Base-by-base conservation (phyloP, 2,888 invertebrate genomes). In the Eristalis arbustorum region DNA sequence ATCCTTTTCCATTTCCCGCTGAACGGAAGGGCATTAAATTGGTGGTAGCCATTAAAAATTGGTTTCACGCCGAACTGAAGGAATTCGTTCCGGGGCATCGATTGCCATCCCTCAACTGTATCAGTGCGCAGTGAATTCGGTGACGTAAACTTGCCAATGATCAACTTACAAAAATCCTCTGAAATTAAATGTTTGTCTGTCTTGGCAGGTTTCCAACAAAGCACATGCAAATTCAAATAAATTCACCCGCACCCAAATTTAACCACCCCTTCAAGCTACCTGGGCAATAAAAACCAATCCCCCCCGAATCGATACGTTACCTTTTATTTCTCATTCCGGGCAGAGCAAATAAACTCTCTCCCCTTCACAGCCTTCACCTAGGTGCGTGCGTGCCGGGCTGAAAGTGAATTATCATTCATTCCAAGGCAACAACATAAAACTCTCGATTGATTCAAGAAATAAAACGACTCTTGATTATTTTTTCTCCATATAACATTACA, bases 401-500 rank as follows among this genome's bases (percentile, higher is more conserved):
- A 18, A 49, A 49, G 8, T 49, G 49, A 49, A 49, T 37, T 13
- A 37, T 37, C 37, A 37, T 13, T 13, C 37, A 37, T 37, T 37
- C 1, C 37, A 37, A 13, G 37, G 13, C 13, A n/a, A 11, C 25
- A 59, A 13, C 59, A 13, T 10, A 23, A 25, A 28, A 34, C 63
- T 14, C 63, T 34, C 34, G 63, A 63, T 28, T 34, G 18, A 18
- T 18, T 31, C 31, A 63, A 63, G 34, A 34, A 84, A 79, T 73
- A 72, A 74, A 84, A 80, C 31, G 71, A 63, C 64, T 14, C 3
- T 37, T 13, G 18, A 28, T 68, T 79, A 89, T 87, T 85, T 89
- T 89, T 90, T 91, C 91, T 91, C 90, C 91, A 91, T 91, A 91
- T 91, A 91, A 91, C 91, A 91, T 91, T 91, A 91, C 91, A 91